phyloP scores from a whole-genome alignment of 2,113 vertebrate species.

The Struthio camelus region DNA sequence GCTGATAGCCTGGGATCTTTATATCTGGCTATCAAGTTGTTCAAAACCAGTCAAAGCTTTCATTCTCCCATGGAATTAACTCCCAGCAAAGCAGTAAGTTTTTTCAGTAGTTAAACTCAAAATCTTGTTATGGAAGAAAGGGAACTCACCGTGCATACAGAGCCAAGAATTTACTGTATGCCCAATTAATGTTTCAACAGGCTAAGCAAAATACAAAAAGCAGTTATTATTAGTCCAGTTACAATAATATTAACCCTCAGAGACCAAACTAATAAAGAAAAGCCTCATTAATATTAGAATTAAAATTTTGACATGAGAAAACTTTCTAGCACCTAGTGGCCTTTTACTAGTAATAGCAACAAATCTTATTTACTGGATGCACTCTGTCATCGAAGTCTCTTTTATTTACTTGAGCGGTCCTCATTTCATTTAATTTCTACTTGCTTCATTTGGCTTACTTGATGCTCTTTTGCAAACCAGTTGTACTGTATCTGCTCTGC shows the following conservation, averaged over 20 bases:
- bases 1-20: background rate
- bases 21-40: background rate
- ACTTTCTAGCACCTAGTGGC: background rate
- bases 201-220: background rate
- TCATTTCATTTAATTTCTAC: background rate
- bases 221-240: background rate
- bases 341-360: background rate
- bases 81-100: background rate
- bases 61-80: background rate
- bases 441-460: background rate
- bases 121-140: background rate
- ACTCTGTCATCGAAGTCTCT: background rate
- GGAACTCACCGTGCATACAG: background rate
- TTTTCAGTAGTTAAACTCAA: background rate
- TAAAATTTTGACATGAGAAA: background rate
- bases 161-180: background rate
- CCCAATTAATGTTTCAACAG: background rate
- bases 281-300: background rate
- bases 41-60: background rate
- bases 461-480: fast-evolving
- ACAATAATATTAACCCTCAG: background rate
- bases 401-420: background rate
- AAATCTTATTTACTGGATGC: background rate
- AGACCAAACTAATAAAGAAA: background rate
- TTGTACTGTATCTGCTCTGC: background rate